Evolutionary conservation across 2,113 vertebrate species (phyloP).

Genomic region (Synodontis membranacea): DNA sequence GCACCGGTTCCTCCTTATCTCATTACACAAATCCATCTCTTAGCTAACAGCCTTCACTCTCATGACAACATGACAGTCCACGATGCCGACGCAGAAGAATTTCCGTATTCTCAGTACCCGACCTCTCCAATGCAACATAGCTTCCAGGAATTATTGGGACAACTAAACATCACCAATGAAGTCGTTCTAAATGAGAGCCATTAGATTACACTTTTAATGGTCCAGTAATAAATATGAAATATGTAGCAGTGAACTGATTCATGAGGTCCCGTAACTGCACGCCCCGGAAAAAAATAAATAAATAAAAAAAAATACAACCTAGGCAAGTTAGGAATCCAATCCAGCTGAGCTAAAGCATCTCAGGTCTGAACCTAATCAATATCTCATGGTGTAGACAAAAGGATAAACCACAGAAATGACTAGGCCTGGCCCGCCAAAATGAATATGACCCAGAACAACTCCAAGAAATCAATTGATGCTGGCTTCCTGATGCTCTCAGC

Average conservation of each 20-base stretch:
- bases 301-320: constrained; percentile 18
- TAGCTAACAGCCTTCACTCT: constrained; percentile 42
- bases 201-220: constrained; percentile 29
- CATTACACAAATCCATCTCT: constrained; percentile 54
- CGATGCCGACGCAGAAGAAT: constrained; percentile 30
- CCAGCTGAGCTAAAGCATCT: constrained; percentile 42
- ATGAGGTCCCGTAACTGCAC: constrained; percentile 24
- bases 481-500: not conserved
- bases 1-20: constrained; percentile 50
- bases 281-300: constrained; percentile 14
- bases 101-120: constrained; percentile 24
- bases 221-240: constrained; percentile 45
- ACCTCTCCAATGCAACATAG: constrained; percentile 26
- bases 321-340: constrained; percentile 39
- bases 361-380: constrained; percentile 41
- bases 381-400: constrained; percentile 36
- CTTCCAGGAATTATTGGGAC: constrained; percentile 33
- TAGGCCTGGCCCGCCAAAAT: not conserved
- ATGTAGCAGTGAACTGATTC: constrained; percentile 40
- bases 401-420: constrained; percentile 39
- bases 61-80: constrained; percentile 46
- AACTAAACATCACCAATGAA: constrained; percentile 2
- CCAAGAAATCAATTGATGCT: constrained; percentile 25
- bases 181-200: constrained; percentile 13
- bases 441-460: constrained; percentile 38